Evolutionary conservation across 1,140 invertebrate species (phyloP), one percentile per base, ranked within the genome.

Genomic region (Zaprionus taronus): DNA sequence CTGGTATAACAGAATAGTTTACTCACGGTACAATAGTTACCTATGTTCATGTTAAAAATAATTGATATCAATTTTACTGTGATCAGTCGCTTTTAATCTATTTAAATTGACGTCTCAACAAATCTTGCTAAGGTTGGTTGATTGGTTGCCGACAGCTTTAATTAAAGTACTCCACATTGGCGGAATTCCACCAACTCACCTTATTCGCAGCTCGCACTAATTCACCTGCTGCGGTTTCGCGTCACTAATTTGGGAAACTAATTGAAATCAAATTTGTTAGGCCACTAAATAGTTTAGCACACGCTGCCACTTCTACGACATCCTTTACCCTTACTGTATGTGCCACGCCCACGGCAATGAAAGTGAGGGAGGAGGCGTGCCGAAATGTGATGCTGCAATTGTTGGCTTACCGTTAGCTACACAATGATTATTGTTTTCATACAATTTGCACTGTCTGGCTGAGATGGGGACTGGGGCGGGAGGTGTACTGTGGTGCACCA

Each of bases 191-290:
- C 31, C 31, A 49, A 20, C 44, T 38, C 28, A n/a, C 17, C 47
- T 70, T 31, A 24, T 17, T 38, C 22, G 26, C 24, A 26, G 20
- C 26, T 51, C 44, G 31, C 69, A 77, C 77, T 89, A 89, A 87
- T 89, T 83, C 79, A 78, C 71, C 78, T 72, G 81, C 68, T 89
- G 84, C 38, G 84, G 84, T 76, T 87, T 67, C 74, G 77, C 74
- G 65, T 72, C 84, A 81, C 81, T 89, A 81, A 87, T 84, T 89
- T 79, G 80, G 71, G 77, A 74, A 90, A 84, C 84, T 89, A 87
- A 87, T 87, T 87, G 81, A 87, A 84, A 84, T 87, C 81, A 84
- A 87, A 89, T 90, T 87, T 84, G 78, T 73, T 57, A 72, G 72
- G 74, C 78, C 85, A 83, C 84, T 83, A 87, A 87, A 89, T 72